phyloP scores from a whole-genome alignment of 2,888 invertebrate genomes.

The Pheosia tremula region DNA sequence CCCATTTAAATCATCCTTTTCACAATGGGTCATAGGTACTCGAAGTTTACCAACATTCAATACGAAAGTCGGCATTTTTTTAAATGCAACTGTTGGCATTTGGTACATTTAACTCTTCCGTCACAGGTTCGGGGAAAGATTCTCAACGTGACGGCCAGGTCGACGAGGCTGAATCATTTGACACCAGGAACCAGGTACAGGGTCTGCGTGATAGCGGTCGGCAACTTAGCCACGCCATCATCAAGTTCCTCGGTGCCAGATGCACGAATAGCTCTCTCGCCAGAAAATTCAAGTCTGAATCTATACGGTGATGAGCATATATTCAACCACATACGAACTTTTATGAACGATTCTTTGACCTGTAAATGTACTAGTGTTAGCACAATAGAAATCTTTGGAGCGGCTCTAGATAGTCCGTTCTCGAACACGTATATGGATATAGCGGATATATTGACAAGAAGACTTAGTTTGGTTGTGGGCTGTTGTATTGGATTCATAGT shows the following conservation, averaged over 20 bases:
- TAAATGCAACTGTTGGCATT: not conserved
- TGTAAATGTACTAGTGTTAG: slow-evolving; percentile 91
- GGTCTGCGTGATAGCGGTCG: slow-evolving; percentile 94
- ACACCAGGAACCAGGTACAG: slow-evolving; percentile 92
- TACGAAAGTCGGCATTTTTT: slow-evolving; percentile 28
- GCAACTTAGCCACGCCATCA: slow-evolving; percentile 83
- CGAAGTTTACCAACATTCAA: slow-evolving; percentile 49
- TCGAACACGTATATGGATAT: slow-evolving; percentile 88
- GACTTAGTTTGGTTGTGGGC: slow-evolving; percentile 93
- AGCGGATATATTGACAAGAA: slow-evolving; percentile 90
- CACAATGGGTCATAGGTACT: slow-evolving; percentile 57
- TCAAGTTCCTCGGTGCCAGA: slow-evolving; percentile 75
- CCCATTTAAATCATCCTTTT: slow-evolving; percentile 74
- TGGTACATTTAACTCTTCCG: slow-evolving; percentile 13
- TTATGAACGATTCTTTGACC: slow-evolving; percentile 87
- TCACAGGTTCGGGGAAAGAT: slow-evolving; percentile 90
- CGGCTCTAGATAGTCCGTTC: slow-evolving; percentile 81
- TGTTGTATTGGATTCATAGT: slow-evolving; percentile 94
- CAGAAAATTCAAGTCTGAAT: slow-evolving; percentile 61
- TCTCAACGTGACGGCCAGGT: slow-evolving; percentile 89
- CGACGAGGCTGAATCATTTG: slow-evolving; percentile 89
- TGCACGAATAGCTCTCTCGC: slow-evolving; percentile 76
- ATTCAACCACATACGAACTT: slow-evolving; percentile 65
- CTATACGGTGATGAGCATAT: slow-evolving; percentile 86
- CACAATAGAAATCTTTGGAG: slow-evolving; percentile 89